Percentiles rank a stretch among this genome's conserved stretches.
Evolutionary conservation across 2,113 vertebrate species (phyloP).

Genomic region (Eidolon helvum): DNA sequence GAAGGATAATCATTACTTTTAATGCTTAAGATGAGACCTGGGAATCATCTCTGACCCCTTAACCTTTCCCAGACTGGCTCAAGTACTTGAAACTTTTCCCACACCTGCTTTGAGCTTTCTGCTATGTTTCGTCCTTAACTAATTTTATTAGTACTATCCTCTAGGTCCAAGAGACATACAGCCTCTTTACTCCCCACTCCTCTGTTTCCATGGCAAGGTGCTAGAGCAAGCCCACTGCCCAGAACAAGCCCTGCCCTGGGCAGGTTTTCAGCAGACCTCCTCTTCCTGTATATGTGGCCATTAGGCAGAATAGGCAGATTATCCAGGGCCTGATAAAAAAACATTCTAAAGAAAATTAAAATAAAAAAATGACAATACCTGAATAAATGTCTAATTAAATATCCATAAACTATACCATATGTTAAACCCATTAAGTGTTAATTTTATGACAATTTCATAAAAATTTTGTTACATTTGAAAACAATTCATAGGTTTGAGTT

Average conservation of each 20-base stretch:
- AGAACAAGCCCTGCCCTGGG: neutral
- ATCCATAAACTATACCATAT: neutral
- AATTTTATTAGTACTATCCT: neutral
- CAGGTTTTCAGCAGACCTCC: neutral
- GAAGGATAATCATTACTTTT: neutral
- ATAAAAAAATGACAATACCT: neutral
- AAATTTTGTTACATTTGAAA: neutral
- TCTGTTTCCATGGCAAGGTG: neutral
- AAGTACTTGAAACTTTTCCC: neutral
- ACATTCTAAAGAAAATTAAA: neutral
- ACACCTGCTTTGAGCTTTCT: neutral
- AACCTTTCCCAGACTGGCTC: neutral
- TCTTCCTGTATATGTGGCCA: neutral
- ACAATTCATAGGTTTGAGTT: neutral
- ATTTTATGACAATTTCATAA: slow-evolving; percentile 3
- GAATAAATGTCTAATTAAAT: neutral
- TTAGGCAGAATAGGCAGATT: neutral
- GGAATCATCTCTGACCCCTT: neutral
- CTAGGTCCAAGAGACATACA: neutral
- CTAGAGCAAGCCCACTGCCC: neutral
- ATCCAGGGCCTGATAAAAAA: neutral
- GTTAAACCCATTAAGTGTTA: neutral
- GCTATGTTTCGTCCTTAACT: neutral
- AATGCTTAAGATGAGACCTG: neutral
- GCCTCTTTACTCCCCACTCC: neutral